Percentiles rank a stretch among this genome's conserved stretches.
Evolutionary conservation across 2,113 vertebrate genomes (phyloP).

Genomic region (Progne subis): DNA sequence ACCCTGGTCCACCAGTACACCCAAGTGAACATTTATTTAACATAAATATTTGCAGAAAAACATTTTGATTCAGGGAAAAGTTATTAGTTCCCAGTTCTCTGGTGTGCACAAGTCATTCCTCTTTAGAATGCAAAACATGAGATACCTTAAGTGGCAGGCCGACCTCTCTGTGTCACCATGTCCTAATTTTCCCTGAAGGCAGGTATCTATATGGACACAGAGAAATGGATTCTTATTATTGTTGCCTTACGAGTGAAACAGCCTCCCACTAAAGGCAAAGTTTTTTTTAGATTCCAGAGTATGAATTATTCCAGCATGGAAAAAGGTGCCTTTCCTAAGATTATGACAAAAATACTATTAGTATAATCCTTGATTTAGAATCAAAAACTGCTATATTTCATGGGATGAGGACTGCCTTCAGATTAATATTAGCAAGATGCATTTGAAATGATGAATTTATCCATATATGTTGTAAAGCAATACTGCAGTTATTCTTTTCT

Average conservation of each 20-base stretch:
- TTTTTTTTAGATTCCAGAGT: not conserved
- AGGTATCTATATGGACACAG: not conserved
- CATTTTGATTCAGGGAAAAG: not conserved
- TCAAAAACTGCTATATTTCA: not conserved
- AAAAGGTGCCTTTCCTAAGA: not conserved
- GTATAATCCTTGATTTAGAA: not conserved
- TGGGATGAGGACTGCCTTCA: not conserved
- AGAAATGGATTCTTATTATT: not conserved
- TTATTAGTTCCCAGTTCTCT: not conserved
- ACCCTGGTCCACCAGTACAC: not conserved
- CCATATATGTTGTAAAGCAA: not conserved
- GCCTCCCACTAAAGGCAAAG: not conserved
- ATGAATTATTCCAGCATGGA: not conserved
- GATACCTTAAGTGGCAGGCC: not conserved
- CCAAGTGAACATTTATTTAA: not conserved
- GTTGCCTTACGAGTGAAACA: not conserved
- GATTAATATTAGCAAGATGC: not conserved
- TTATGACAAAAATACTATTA: not conserved
- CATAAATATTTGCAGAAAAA: not conserved
- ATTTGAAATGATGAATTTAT: not conserved
- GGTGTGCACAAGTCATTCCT: not conserved
- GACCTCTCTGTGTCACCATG: not conserved
- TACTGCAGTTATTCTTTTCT: not conserved
- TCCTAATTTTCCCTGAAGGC: not conserved
- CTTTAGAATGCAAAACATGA: not conserved